phyloP scores from a whole-genome alignment of 2,888 invertebrate genomes.

The Amiota minor region DNA sequence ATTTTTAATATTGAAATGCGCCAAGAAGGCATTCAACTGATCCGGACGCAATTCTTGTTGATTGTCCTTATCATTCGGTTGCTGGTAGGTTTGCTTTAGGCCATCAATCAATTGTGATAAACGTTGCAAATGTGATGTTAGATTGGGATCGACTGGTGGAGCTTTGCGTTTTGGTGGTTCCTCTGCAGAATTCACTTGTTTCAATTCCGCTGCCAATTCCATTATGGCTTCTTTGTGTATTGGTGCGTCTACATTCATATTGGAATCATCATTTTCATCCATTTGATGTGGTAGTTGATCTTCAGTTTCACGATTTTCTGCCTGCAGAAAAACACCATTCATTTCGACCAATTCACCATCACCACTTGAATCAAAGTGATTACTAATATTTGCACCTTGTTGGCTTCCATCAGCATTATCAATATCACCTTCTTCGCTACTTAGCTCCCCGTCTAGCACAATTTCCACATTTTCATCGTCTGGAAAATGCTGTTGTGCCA shows the following conservation, averaged over 20 bases:
- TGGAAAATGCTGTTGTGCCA: constrained; percentile 31
- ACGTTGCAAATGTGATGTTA: constrained; percentile 71
- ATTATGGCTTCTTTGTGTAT: constrained; percentile 33
- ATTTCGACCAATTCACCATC: constrained; percentile 65
- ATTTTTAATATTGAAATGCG: constrained; percentile 72
- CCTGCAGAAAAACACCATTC: constrained; percentile 49
- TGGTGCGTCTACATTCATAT: constrained; percentile 28
- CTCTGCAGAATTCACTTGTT: constrained; percentile 35
- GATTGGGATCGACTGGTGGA: constrained; percentile 63
- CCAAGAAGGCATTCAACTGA: constrained; percentile 72
- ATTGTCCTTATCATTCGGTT: constrained; percentile 49
- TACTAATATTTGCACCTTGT: constrained; percentile 44
- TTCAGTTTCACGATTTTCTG: constrained; percentile 56
- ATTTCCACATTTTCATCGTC: constrained; percentile 61
- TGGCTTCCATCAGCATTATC: constrained; percentile 23
- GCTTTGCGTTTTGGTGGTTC: neutral
- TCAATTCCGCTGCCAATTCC: constrained; percentile 38
- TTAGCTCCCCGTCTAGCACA: constrained; percentile 49
- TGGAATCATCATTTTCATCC: neutral
- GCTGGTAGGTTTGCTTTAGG: constrained; percentile 68
- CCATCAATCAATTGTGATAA: constrained; percentile 72
- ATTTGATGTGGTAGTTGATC: neutral
- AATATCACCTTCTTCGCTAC: constrained; percentile 53
- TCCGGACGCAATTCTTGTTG: constrained; percentile 69
- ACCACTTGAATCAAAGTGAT: constrained; percentile 65